Evolutionary conservation across 2,113 vertebrate genomes (phyloP), one percentile per base, ranked within the genome.

Genomic region (Montifringilla adamsi): DNA sequence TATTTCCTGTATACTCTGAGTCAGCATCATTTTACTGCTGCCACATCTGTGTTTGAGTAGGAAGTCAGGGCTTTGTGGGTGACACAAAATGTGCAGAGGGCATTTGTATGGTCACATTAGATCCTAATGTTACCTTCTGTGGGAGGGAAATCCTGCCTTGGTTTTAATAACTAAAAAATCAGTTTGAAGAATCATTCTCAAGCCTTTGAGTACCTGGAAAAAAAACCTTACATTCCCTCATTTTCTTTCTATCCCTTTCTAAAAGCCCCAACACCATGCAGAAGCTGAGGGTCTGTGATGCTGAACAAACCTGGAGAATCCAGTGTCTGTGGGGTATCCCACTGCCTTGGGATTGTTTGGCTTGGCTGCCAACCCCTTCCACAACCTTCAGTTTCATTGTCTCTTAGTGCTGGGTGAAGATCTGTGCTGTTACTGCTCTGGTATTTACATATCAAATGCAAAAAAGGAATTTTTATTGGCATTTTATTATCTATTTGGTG

Each of bases 141-240:
- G 35, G 35, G 46, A 56, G 13, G 7, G 12, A 70, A 74, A 59
- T 78, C 28, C 33, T 41, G 37, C 18, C 23, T 50, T 41, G 47
- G 19, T 63, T 72, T 53, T 9, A 66, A n/a, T 24, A 80, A 50
- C 2, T 2, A 50, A 73, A 64, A 80, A 59, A 22, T 9, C 23
- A 0, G 0, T 80, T 84, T 77, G 49, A 76, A 66, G 46, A 49
- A 33, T 46, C 11, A 17, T 5, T 33, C 24, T 80, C 16, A 27
- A 69, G 53, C 24, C 22, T 86, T 77, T 86, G 72, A 41, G 46
- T 62, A 14, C 28, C 7, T 56, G 44, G 8, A 24, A 90, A 39
- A 41, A 33, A 70, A 28, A 3, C 3, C 3, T 55, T 55, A 1
- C 15, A 9, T 35, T 68, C 14, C 13, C 11, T 8, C 0, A 0